Evolutionary conservation across 2,888 invertebrate genomes (phyloP).

Genomic region (Asteroscopus sphinx): DNA sequence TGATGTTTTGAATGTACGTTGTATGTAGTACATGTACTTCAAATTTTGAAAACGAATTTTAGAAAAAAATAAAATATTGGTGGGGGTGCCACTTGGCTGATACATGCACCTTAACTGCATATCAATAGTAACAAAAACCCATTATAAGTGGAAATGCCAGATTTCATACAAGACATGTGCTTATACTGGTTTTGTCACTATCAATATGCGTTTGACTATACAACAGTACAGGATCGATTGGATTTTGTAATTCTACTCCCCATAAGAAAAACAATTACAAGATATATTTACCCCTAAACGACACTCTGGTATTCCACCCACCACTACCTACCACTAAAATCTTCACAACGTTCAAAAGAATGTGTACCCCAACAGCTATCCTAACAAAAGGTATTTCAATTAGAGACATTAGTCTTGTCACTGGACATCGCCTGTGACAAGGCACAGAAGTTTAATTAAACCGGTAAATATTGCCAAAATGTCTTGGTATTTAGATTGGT

Average conservation of each 20-base stretch:
- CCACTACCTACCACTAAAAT: conserved; percentile 21
- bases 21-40: too few species aligned
- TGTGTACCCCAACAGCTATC: conserved; percentile 37
- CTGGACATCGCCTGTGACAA: conserved; percentile 36
- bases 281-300: background rate
- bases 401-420: conserved; percentile 71
- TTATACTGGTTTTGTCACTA: too few species aligned
- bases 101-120: too few species aligned
- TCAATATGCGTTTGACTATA: too few species aligned
- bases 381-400: conserved; percentile 75
- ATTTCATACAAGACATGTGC: too few species aligned
- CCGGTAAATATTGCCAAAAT: conserved; percentile 35
- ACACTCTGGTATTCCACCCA: conserved; percentile 15
- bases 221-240: too few species aligned
- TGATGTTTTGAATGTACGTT: too few species aligned
- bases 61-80: too few species aligned
- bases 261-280: conserved; percentile 9
- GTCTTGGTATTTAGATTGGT: conserved; percentile 13
- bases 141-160: too few species aligned
- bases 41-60: too few species aligned
- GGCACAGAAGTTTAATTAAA: conserved; percentile 72
- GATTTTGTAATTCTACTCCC: background rate
- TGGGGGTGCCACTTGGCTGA: too few species aligned
- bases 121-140: too few species aligned
- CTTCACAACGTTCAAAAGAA: conserved; percentile 33